Evolutionary conservation across 2,797 vertebrate species (phyloP), one percentile per base, ranked within the genome.

Genomic region (Chelidonichthys spinosus): DNA sequence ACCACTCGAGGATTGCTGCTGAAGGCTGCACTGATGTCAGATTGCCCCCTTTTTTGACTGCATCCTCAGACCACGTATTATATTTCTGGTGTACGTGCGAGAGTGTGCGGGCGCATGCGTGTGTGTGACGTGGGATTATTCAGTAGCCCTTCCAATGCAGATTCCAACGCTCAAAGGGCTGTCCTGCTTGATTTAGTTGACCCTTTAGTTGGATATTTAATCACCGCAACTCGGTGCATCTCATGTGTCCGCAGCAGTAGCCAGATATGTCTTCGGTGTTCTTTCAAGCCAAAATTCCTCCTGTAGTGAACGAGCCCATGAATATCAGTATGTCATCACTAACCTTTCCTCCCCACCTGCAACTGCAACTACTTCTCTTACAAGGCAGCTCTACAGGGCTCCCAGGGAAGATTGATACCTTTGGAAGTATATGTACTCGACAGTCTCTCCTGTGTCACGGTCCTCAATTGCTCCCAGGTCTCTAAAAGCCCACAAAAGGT

Each of bases 1-100:
- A 81, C 85, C 80, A 33, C 81, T 82, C 11, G 4, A 74, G 78
- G 9, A 72, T 85, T 72, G 53, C 69, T 75, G 46, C 60, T 69
- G 76, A 80, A 35, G 74, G 65, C 71, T 84, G 72, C 49, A 36
- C 74, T 80, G 69, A 85, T 78, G 81, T 85, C 79, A 74, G 76
- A 72, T 82, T 82, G 68, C 75, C 73, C 25, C 25, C 25, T 18
- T 63, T 69, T 83, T 42, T 86, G 74, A 86, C 81, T 85, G 76
- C 42, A 9, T 77, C 74, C 61, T 72, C 55, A 58, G 46, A 78
- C 65, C 79, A 72, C 64, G 76, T 60, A 78, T 81, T 74, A 71
- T 56, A 44, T 77, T 74, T 83, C 66, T 78, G 53, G 68, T 78
- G 69, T 78, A 14, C 46, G 46, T 53, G 55, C 1, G 11, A 10